Conservation (phyloP, 37 sponge, comb jelly and placozoan genomes). For the Theonella swinhoei region DNA sequence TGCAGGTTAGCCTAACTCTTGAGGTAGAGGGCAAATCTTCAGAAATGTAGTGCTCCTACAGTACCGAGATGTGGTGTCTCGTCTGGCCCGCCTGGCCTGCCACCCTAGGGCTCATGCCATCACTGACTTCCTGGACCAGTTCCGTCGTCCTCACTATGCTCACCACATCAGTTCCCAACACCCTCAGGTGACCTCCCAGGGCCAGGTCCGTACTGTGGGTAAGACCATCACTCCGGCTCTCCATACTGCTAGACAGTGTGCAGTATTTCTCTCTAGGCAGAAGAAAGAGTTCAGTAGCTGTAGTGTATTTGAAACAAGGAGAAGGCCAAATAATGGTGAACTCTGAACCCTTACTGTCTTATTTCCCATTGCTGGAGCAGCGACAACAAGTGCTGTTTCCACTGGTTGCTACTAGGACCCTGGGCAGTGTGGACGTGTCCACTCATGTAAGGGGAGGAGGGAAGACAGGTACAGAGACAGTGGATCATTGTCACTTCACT, state of each 20-base stretch:
- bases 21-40: neutral
- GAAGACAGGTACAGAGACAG: constrained; percentile 44
- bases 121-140: constrained; percentile 52
- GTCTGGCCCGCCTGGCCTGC: constrained; percentile 8
- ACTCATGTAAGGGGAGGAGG: constrained; percentile 73
- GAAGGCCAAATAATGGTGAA: constrained; percentile 59
- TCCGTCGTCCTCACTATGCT: constrained; percentile 9
- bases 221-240: too few species aligned
- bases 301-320: constrained; percentile 55
- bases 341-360: constrained; percentile 32
- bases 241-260: too few species aligned
- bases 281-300: constrained; percentile 64
- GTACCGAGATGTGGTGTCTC: constrained; percentile 53
- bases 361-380: constrained; percentile 62
- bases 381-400: constrained; percentile 82
- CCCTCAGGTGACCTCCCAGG: neutral
- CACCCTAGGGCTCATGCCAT: neutral
- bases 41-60: neutral
- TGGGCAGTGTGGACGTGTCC: constrained; percentile 52
- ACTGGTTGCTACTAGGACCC: constrained; percentile 18
- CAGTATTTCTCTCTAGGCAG: neutral
- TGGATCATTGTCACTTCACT: neutral
- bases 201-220: constrained; percentile 24
- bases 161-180: neutral
- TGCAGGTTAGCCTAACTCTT: constrained; percentile 25